Base-by-base conservation (phyloP, 1,140 invertebrate species). In the Nephila pilipes region DNA sequence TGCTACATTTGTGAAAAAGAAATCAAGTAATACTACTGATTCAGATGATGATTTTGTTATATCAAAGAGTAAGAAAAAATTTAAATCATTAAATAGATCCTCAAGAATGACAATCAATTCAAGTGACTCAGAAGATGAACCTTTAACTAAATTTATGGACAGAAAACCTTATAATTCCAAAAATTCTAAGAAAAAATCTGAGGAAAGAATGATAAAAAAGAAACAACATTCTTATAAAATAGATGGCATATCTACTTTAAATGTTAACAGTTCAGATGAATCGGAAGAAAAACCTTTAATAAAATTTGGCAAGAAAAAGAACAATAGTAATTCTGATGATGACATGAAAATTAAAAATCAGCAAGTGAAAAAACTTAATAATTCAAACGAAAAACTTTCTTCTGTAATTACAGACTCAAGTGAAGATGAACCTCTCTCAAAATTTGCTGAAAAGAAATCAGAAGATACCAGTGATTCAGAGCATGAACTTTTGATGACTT, bases 121-220 rank as follows among this genome's bases (percentile, higher is more conserved):
- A n/a, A 89, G 65, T 75, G 87, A 88, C 22, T 88, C 87, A 3
- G 87, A 89, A 46, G 87, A 89, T 29, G 87, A 79, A 79, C 87
- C 60, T 79, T 55, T 89, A 22, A 57, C 20, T 29, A 29, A 88
- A 14, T 32, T 36, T 29, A 85, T 10, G 20, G 58, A 85, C 1
- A 22, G 25, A 58, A 32, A 63, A 22, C 5, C 10, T 20, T 20
- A 63, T 60, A 22, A 20, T 60, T 85, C 83, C 22, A 36, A 8
- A 18, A 55, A 32, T 2, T 32, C 29, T 60, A 12, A 85, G 22
- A 32, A 85, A 20, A 16, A 85, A 36, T 4, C 55, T 20, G 29
- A 69, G n/a, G 10, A 16, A 5, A 69, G 12, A 69, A 12, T 29
- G 10, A 12, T 29, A 12, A 69, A 32, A 29, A 69, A 69, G 63